These are phyloP conservation scores for Cryptops parisi DNA, from an alignment of 2,888 invertebrate species.

Conservation along the genomic window DNA sequence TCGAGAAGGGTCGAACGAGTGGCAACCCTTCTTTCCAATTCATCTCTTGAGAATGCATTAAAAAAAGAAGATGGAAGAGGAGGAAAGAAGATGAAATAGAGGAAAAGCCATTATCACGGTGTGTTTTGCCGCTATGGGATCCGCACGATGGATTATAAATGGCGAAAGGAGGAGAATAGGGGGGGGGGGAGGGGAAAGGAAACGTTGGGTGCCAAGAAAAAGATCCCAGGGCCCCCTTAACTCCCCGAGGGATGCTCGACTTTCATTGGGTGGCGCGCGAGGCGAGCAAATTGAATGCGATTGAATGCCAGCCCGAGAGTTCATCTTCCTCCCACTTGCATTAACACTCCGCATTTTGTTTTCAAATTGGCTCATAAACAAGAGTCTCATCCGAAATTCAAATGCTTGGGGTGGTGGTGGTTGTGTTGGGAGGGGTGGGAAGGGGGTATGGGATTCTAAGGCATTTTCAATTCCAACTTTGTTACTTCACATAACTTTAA, in stretches of 20 bases:
- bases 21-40: too few species aligned
- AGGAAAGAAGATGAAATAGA: too few species aligned
- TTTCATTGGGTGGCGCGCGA: background rate
- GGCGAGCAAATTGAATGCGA: constrained; percentile 12
- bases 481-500: constrained; percentile 7
- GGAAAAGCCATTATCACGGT: too few species aligned
- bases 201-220: too few species aligned
- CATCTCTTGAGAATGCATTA: too few species aligned
- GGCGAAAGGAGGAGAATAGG: background rate
- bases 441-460: too few species aligned
- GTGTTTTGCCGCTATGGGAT: too few species aligned
- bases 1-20: too few species aligned
- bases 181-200: background rate
- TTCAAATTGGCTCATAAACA: constrained; percentile 14
- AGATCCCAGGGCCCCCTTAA: background rate
- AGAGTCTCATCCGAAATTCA: constrained; percentile 10
- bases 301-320: constrained; percentile 10
- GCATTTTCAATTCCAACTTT: constrained; percentile 7
- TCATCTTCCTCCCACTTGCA: constrained; percentile 13
- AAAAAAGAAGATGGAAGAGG: too few species aligned
- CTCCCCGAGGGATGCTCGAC: background rate
- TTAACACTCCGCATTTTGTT: constrained; percentile 14
- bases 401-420: too few species aligned
- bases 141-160: too few species aligned
- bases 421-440: too few species aligned